phyloP scores from a whole-genome alignment of 1,140 invertebrate genomes.

The Drosophila rhopaloa region DNA sequence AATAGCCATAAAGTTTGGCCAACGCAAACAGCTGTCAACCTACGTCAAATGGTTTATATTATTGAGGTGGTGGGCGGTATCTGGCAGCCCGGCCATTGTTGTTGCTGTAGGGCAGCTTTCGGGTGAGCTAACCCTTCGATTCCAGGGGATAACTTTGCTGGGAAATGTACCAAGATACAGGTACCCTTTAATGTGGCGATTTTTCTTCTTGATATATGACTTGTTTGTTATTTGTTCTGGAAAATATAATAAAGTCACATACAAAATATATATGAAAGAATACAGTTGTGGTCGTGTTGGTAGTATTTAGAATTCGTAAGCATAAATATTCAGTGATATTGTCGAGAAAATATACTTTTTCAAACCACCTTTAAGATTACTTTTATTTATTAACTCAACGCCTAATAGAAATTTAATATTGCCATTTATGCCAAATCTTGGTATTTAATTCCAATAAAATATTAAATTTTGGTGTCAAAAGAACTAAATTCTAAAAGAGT shows the following conservation, averaged over 20 bases:
- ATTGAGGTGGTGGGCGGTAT: conserved; percentile 5
- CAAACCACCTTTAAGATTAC: no score
- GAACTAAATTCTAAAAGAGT: not conserved
- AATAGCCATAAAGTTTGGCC: conserved; percentile 65
- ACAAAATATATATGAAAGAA: not conserved
- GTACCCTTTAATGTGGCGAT: conserved; percentile 1
- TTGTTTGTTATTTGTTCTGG: no score
- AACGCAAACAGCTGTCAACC: conserved; percentile 78
- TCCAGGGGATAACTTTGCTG: not conserved
- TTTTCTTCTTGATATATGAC: no score
- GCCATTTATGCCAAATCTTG: no score
- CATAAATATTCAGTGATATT: not conserved
- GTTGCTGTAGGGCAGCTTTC: conserved; percentile 35
- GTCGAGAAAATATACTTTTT: no score
- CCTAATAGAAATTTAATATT: no score
- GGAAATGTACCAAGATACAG: not conserved
- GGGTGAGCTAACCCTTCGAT: not conserved
- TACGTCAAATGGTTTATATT: conserved; percentile 58
- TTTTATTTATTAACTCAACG: not conserved
- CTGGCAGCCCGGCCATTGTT: conserved; percentile 19
- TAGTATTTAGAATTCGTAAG: not conserved
- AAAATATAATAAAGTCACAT: no score
- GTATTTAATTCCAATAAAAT: no score
- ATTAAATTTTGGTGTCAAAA: not conserved
- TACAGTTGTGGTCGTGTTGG: not conserved